Evolutionary conservation across 2,113 vertebrate species (phyloP).

Genomic region (Lophura nycthemera): DNA sequence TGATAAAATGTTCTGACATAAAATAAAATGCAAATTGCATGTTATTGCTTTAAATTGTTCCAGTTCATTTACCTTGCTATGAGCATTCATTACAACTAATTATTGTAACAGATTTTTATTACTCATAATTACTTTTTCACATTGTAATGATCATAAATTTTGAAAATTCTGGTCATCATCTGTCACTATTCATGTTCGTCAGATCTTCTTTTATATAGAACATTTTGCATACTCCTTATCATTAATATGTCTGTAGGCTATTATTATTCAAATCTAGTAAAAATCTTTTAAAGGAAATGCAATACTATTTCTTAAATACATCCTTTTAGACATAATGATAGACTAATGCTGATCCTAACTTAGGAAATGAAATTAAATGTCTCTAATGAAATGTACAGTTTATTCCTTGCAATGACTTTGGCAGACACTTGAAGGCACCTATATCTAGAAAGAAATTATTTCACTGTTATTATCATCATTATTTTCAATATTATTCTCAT

Average conservation of each 20-base stretch:
- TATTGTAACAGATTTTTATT: constrained; percentile 81
- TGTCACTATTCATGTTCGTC: constrained; percentile 74
- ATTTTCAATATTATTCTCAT: constrained; percentile 11
- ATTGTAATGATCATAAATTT: constrained; percentile 79
- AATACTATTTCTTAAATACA: constrained; percentile 47
- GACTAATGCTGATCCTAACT: constrained; percentile 48
- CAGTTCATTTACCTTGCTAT: constrained; percentile 77
- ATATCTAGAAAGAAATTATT: constrained; percentile 12
- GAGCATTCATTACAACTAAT: constrained; percentile 80
- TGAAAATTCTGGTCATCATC: constrained; percentile 69
- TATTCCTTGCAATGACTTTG: constrained; percentile 30
- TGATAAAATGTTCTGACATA: constrained; percentile 74
- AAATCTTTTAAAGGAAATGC: constrained; percentile 42
- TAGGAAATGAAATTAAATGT: constrained; percentile 70
- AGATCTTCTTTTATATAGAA: constrained; percentile 48
- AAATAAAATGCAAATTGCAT: constrained; percentile 76
- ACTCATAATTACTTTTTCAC: constrained; percentile 79
- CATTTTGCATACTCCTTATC: constrained; percentile 73
- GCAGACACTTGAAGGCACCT: constrained; percentile 35
- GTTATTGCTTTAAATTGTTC: constrained; percentile 76
- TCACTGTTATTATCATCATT: constrained; percentile 3
- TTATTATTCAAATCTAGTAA: constrained; percentile 69
- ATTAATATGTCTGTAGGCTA: constrained; percentile 53
- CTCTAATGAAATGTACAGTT: constrained; percentile 59
- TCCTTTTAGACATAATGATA: constrained; percentile 54